Evolutionary conservation across 2,888 invertebrate genomes (phyloP).

Genomic region (Xanthia togata): DNA sequence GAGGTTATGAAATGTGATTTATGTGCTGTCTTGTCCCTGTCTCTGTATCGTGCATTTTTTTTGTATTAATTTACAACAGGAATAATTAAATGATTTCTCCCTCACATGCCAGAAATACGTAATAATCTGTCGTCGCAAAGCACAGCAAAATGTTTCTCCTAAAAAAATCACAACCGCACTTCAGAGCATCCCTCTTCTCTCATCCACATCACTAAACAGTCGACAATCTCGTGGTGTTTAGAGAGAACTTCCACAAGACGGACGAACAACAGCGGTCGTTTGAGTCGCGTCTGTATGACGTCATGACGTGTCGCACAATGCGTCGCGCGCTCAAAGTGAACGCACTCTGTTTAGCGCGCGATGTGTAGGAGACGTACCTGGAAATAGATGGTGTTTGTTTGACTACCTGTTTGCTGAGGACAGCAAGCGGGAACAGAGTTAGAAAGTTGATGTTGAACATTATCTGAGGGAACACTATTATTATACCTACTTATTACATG

Average conservation of each 20-base stretch:
- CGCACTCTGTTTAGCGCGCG: constrained; percentile 45
- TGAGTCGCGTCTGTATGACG: constrained; percentile 36
- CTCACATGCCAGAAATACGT: neutral
- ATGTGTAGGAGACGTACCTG: constrained; percentile 1
- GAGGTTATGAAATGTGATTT: constrained; percentile 14
- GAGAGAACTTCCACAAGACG: constrained; percentile 51
- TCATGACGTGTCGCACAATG: constrained; percentile 47
- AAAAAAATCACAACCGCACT: constrained; percentile 8
- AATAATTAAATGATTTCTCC: too few species aligned
- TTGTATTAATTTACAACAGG: neutral
- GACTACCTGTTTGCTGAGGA: neutral
- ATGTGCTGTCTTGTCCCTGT: neutral
- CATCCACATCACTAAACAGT: constrained; percentile 16
- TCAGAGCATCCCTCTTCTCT: constrained; percentile 32
- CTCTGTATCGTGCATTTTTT: neutral
- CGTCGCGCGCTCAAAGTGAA: constrained; percentile 40
- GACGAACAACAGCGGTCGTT: constrained; percentile 55
- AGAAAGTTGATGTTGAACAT: neutral
- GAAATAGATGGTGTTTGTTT: constrained; percentile 9
- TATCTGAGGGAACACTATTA: too few species aligned
- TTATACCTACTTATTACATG: too few species aligned
- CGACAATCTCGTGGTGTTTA: constrained; percentile 54
- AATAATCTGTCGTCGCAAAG: neutral
- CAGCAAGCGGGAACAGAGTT: neutral
- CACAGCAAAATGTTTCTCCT: neutral